These are phyloP conservation scores for Urocyon cinereoargenteus DNA, from an alignment of 2,797 vertebrate species.

Conservation along the genomic window DNA sequence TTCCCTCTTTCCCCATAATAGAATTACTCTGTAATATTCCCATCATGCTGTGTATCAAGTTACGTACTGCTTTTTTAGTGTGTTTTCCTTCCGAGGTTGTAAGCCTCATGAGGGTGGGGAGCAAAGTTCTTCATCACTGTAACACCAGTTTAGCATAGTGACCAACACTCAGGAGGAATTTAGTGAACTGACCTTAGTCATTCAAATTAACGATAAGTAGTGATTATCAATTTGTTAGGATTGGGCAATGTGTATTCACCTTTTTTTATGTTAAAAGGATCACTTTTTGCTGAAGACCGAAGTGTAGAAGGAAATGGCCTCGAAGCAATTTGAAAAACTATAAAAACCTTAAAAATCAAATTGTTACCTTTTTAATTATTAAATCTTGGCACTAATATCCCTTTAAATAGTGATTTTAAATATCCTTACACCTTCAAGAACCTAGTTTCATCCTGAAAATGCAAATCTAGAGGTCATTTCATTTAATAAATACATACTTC, in stretches of 20 bases:
- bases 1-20: not conserved
- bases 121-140: not conserved
- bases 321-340: conserved; percentile 61
- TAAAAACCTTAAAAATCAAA: conserved; percentile 69
- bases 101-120: not conserved
- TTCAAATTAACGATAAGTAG: not conserved
- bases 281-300: conserved; percentile 32
- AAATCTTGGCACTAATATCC: conserved; percentile 38
- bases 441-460: conserved; percentile 66
- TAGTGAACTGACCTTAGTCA: not conserved
- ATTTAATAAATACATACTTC: conserved; percentile 85
- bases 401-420: conserved; percentile 65
- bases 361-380: conserved; percentile 62
- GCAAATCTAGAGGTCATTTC: conserved; percentile 85
- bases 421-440: conserved; percentile 40
- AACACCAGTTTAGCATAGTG: not conserved
- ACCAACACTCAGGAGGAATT: not conserved
- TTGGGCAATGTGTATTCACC: not conserved
- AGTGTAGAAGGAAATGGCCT: conserved; percentile 39
- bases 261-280: conserved; percentile 30
- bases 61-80: not conserved
- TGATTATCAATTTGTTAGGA: not conserved
- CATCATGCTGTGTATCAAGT: not conserved
- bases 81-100: not conserved
- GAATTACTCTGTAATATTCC: not conserved